Evolutionary conservation across 2,888 invertebrate species (phyloP), one percentile per base, ranked within the genome.

Genomic region (Nemotelus nigrinus): DNA sequence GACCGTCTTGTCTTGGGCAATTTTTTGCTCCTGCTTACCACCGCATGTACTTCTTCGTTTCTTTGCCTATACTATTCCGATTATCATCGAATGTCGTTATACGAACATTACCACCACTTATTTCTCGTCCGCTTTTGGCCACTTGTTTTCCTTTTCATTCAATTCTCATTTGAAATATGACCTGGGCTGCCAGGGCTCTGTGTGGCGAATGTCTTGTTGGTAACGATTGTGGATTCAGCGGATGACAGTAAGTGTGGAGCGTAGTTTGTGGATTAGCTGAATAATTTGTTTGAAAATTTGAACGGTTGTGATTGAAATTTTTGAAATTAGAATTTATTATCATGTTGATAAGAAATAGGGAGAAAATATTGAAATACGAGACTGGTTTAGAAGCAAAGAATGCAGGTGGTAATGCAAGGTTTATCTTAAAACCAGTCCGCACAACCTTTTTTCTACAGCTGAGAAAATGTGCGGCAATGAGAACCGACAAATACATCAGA

Each of bases 231-330:
- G 5, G 50, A 70, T 70, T 70, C 70, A 70, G 70, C 70, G 5
- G 55, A 70, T 55, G 43, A 70, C 47, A 41, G 70, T 70, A 70
- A 55, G 47, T 55, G 70, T 70, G 70, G 70, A 70, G 10, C 39
- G 70, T 41, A 65, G 5, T 3, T 47, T 65, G 65, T 65, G 65
- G 65, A 47, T 45, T 3, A 43, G 65, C 65, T 65, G 44, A 65
- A 65, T 47, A 10, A 50, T 8, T 50, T 5, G 50, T 7, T 50
- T 50, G 6, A 8, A 50, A 50, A 50, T 50, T 8, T 50, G 50
- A 50, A 50, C 5, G 25, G 25, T 25, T 25, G 25, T 25, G 25
- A 25, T 25, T 25, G 25, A 25, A 25, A 25, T 63, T 63, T 53
- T 63, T 39, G 43, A 63, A 63, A 41, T 63, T 63, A 4, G 25